Base-by-base conservation (phyloP, 2,113 vertebrate genomes). In the Amia ocellicauda region DNA sequence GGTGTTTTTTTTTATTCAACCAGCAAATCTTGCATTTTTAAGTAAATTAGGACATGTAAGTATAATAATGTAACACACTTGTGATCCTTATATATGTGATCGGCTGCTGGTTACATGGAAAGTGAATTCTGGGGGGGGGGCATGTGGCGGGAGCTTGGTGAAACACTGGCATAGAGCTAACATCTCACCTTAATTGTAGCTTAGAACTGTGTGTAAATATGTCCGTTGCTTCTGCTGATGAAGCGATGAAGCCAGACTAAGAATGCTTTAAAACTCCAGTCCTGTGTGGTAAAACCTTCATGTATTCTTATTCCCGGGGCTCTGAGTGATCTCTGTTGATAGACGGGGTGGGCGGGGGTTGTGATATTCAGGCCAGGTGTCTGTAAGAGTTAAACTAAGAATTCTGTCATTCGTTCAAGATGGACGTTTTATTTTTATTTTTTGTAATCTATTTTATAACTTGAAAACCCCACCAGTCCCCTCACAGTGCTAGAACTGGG, bases 401-500 rank as follows among this genome's bases (percentile, higher is more conserved):
- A n/a, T 43, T 17, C 3, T 31, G 57, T 3, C n/a, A 43, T 13
- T 43, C 40, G 20, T 42, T 17, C n/a, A 19, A 45, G 22, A 43
- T 60, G 58, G 40, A 16, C 36, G 43, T 47, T 49, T 60, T 43
- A 20, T 45, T 31, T 29, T 43, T 26, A 83, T 72, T 60, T 58
- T 58, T 58, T 75, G 66, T 65, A 75, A 63, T 22, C 62, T 70
- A 20, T 45, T 81, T 80, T 60, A 56, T 43, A 59, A 59, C 57
- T 69, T 70, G 66, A 79, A 73, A 26, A 81, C 69, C 55, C 68
- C 57, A 55, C 66, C 55, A 26, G 64, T 66, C 58, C 64, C n/a
- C 69, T 69, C 72, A 79, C 79, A 72, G 77, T 72, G 74, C 66
- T 1, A 53, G 69, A 60, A 29, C 74, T 72, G 74, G 82, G 86